Percentiles rank a stretch among this genome's conserved stretches.
Evolutionary conservation across 1,140 invertebrate species (phyloP).

Genomic region (Drosophila suzukii): DNA sequence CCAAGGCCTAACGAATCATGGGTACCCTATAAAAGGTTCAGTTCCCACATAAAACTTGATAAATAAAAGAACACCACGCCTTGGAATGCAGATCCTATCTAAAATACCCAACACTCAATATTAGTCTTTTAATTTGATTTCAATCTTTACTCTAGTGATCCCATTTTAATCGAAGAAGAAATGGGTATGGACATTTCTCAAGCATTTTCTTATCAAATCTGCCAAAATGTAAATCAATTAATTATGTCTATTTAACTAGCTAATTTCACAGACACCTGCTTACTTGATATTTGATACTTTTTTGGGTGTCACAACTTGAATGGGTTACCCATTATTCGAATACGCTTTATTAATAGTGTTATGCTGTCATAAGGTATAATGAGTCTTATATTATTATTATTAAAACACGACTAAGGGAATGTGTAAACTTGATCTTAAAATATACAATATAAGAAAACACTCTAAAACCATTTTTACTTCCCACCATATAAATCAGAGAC

Average conservation of each 20-base stretch:
- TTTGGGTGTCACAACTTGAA: constrained; percentile 3
- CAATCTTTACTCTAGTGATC: constrained; percentile 5
- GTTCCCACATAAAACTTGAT: neutral
- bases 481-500: too few relatives aligned
- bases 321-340: neutral
- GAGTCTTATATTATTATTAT: neutral
- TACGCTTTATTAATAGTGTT: neutral
- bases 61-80: neutral
- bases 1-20: neutral
- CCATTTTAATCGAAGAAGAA: too few relatives aligned
- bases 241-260: constrained; percentile 16
- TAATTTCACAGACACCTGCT: constrained; percentile 21
- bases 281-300: constrained; percentile 31
- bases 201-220: constrained; percentile 7
- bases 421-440: too few relatives aligned
- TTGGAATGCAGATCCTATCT: neutral
- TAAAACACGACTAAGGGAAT: neutral
- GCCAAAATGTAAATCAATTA: constrained; percentile 13
- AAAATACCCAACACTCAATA: neutral
- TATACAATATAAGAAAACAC: too few relatives aligned
- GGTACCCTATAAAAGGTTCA: neutral
- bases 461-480: too few relatives aligned
- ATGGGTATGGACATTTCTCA: neutral
- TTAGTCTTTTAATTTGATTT: neutral
- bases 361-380: neutral